Evolutionary conservation across 2,113 vertebrate genomes (phyloP), one percentile per base, ranked within the genome.

Genomic region (Campylomormyrus numenius): DNA sequence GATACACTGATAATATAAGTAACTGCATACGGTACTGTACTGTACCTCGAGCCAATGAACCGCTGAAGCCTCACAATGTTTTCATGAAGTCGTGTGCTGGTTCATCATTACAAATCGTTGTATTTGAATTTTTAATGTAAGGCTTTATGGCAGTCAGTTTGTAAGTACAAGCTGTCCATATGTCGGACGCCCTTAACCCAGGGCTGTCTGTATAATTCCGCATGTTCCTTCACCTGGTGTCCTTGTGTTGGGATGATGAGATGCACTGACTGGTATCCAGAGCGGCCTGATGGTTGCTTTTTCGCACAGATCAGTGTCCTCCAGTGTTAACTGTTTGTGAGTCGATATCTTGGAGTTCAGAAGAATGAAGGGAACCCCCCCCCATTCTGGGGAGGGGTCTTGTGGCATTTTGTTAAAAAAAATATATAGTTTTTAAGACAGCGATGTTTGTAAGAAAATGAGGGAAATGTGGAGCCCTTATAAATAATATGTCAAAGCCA

Each of bases 381-480:
- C 21, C 56, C 52, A 56, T 56, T 56, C 17, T 56, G 52, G 52
- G 15, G 15, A 52, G 49, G 49, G 49, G 49, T 50, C 49, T 53
- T 53, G 15, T 53, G 50, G 50, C 15, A 58, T 58, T 21, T 21
- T 21, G 1, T 3, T 24, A 49, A 49, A 49, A 7, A 58, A 58
- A 8, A 24, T 8, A 24, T 1, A 56, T 56, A 56, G 17, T 39
- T 39, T 39, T 39, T 95, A 95, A 94, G 91, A 92, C 91, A 88
- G 88, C 90, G 87, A 92, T 91, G 93, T 95, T 95, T 93, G 92
- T 93, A 53, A 94, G 94, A 95, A 93, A 93, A 95, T 90, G 92
- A 92, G 58, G 93, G 94, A 94, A 95, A 94, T 95, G 93, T 92
- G 62, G 27, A 8, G 13, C 48, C 94, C 94, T 95, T 95, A 94